Evolutionary conservation across 2,888 invertebrate species (phyloP).

Genomic region (Pollenia amentaria): DNA sequence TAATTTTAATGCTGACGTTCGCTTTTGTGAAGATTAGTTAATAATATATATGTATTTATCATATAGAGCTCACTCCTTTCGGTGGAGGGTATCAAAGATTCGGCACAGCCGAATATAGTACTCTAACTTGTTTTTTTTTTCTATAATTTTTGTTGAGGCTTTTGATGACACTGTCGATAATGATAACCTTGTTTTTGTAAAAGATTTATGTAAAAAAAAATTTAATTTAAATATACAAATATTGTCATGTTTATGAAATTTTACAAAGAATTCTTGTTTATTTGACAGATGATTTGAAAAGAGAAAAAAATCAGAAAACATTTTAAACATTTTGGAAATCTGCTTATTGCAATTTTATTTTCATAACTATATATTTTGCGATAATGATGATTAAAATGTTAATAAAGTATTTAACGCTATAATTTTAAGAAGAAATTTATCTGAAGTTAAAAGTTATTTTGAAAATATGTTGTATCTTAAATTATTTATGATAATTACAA

Average conservation of each 20-base stretch:
- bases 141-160: neutral
- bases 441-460: too few species aligned
- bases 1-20: too few species aligned
- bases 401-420: too few species aligned
- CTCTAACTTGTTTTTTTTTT: constrained; percentile 17
- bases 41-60: too few species aligned
- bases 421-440: too few species aligned
- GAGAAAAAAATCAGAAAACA: neutral
- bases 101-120: too few species aligned
- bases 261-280: constrained; percentile 46
- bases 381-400: too few species aligned
- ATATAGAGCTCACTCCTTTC: too few species aligned
- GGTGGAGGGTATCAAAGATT: too few species aligned
- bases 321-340: constrained; percentile 6
- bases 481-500: neutral
- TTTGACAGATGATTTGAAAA: constrained; percentile 1
- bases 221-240: constrained; percentile 33
- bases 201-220: constrained; percentile 48
- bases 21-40: too few species aligned
- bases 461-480: too few species aligned
- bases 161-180: constrained; percentile 41
- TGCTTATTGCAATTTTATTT: constrained; percentile 12
- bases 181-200: constrained; percentile 55
- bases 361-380: neutral
- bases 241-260: constrained; percentile 55